Conservation (phyloP, 1,140 invertebrate genomes). For the Achroia grisella region DNA sequence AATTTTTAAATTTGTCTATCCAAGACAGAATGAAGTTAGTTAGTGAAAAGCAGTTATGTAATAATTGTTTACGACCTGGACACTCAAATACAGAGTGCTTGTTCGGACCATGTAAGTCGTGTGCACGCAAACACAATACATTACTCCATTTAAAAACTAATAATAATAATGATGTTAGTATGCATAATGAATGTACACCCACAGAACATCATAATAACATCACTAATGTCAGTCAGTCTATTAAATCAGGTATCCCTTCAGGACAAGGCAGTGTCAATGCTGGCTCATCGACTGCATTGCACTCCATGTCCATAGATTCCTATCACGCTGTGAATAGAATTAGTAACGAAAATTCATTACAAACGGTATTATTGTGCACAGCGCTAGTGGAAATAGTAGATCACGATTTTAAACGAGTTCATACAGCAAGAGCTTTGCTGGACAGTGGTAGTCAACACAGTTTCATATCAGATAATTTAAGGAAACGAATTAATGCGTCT, state of each 20-base stretch:
- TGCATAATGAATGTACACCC: too few species aligned
- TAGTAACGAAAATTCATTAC: too few species aligned
- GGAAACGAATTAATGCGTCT: conserved; percentile 3
- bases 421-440: neutral
- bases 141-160: conserved; percentile 1
- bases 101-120: conserved; percentile 6
- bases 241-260: too few species aligned
- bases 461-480: conserved; percentile 2
- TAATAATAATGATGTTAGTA: neutral
- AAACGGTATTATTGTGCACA: neutral
- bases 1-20: conserved; percentile 5
- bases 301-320: too few species aligned
- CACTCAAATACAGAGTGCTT: conserved; percentile 1
- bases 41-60: conserved; percentile 4
- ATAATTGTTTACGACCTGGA: conserved; percentile 7
- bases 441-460: conserved; percentile 3
- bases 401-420: neutral
- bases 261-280: too few species aligned
- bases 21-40: neutral
- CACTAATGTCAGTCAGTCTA: too few species aligned
- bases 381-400: neutral
- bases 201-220: too few species aligned
- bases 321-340: too few species aligned
- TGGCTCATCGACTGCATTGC: too few species aligned
- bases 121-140: conserved; percentile 4